Base-by-base conservation (phyloP, 2,113 vertebrate genomes). In the Promerops cafer region DNA sequence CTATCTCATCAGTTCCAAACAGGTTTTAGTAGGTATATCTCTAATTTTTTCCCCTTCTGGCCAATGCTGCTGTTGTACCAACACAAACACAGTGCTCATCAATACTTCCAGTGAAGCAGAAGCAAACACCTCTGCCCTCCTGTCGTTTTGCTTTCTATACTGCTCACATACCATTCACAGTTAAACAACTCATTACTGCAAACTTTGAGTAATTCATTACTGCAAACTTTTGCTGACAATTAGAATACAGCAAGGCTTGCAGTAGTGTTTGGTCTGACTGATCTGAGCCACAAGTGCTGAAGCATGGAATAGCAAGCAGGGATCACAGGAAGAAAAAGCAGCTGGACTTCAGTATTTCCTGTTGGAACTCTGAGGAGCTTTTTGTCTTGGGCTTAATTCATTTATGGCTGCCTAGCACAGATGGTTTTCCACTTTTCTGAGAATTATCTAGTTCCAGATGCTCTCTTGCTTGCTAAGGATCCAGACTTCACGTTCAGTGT, bases 401-500 rank as follows among this genome's bases (percentile, higher is more conserved):
- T 81, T 83, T 39, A 20, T 18, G 17, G 39, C 5, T 76, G 47
- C 24, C 35, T 35, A 56, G 26, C 22, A 31, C 15, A 71, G 54
- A 78, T 33, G 42, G 15, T 10, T 77, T 81, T 33, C 26, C 44
- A 60, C 35, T 40, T 39, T 52, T 50, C 39, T 64, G 37, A 21
- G 39, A 84, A 49, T 44, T 23, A 63, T 4, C 14, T 24, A 9
- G 26, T 9, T 81, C 26, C 64, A 75, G 27, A n/a, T 17, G 12
- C 28, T 59, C 16, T 81, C 50, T 45, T 74, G n/a, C 24, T 80
- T 74, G 31, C n/a, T 52, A 37, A 39, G 4, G 45, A 56, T 65
- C 33, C 68, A 57, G 23, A 11, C 45, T 37, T 53, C 9, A 8
- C 4, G 2, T 22, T 61, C 9, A 24, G 9, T 0, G 0, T 9